Conservation (phyloP, 2,113 vertebrate species). For the Columba livia region DNA sequence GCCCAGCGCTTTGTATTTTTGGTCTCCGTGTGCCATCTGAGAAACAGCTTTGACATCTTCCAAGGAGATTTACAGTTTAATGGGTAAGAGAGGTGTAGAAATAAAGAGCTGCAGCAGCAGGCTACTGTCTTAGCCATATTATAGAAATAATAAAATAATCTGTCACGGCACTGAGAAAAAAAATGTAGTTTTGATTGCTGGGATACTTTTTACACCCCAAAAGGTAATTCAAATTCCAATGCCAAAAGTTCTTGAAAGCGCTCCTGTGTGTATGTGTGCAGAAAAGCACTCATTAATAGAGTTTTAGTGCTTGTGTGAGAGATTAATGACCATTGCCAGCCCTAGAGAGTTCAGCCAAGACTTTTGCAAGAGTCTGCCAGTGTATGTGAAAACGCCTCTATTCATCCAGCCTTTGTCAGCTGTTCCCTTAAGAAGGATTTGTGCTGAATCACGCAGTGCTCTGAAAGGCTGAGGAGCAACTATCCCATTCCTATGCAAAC, state of each 20-base stretch:
- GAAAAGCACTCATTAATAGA: neutral
- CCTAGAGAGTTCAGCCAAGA: neutral
- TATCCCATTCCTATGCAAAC: neutral
- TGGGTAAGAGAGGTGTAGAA: neutral
- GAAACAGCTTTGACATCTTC: neutral
- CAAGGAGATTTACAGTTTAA: neutral
- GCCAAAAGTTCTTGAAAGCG: neutral
- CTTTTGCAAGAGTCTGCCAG: neutral
- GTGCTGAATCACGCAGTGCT: neutral
- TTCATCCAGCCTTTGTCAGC: neutral
- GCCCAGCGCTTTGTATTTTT: neutral
- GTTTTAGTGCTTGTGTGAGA: neutral
- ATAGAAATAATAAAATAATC: neutral
- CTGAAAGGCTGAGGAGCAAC: neutral
- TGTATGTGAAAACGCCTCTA: neutral
- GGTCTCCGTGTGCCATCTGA: neutral
- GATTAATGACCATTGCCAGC: neutral
- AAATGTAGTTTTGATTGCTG: neutral
- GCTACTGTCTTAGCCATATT: neutral
- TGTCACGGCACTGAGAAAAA: neutral
- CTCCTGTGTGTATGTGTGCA: neutral
- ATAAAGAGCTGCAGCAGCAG: neutral
- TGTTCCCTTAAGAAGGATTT: neutral
- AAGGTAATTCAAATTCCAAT: neutral
- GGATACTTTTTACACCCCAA: neutral